phyloP scores from a whole-genome alignment of 2,113 vertebrate species.

The Cinclus cinclus region DNA sequence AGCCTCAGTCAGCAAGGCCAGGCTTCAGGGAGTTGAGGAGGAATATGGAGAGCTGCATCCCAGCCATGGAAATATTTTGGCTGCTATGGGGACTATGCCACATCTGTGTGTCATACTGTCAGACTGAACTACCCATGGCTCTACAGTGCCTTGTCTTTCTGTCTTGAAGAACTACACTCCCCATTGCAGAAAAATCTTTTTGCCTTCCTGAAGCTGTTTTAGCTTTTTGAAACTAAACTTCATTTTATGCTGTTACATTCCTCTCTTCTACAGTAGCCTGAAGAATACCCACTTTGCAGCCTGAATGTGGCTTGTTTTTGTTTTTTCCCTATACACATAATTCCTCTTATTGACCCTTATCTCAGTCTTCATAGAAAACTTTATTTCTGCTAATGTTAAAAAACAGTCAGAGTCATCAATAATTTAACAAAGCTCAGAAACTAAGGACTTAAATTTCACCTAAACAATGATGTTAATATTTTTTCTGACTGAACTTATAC shows the following conservation, averaged over 20 bases:
- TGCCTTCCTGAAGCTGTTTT: neutral
- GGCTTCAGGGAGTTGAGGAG: neutral
- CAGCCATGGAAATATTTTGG: neutral
- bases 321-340: neutral
- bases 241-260: neutral
- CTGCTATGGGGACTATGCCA: accelerated
- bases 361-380: neutral
- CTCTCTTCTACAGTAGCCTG: neutral
- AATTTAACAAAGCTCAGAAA: neutral
- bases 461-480: neutral
- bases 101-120: neutral
- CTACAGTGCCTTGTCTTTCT: neutral
- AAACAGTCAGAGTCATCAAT: neutral
- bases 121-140: neutral
- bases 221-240: neutral
- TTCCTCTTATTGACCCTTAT: neutral
- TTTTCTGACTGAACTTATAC: neutral
- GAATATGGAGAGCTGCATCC: neutral
- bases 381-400: neutral
- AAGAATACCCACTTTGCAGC: neutral
- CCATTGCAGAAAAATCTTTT: neutral
- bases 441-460: neutral
- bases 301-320: neutral
- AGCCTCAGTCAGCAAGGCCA: neutral
- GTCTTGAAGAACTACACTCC: neutral